A percentile compares a stretch with the other conserved stretches of the same genome.
Evolutionary conservation across 2,888 invertebrate species (phyloP).

Genomic region (Synanthedon formicaeformis): DNA sequence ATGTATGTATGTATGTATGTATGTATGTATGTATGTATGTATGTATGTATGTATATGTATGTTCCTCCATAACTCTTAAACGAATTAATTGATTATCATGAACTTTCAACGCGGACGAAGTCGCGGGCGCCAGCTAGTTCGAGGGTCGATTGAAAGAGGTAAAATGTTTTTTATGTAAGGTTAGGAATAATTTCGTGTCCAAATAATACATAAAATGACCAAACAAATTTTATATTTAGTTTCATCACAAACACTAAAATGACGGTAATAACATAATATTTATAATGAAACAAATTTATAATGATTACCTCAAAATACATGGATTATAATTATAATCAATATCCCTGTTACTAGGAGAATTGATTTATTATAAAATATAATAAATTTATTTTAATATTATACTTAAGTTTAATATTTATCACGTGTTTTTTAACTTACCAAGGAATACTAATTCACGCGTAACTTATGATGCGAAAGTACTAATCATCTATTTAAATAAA

Average conservation of each 20-base stretch:
- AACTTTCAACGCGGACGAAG: too few relatives aligned
- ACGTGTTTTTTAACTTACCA: conserved; percentile 54
- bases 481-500: too few relatives aligned
- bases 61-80: too few relatives aligned
- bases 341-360: conserved; percentile 31
- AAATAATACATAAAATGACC: conserved; percentile 16
- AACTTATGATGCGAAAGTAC: conserved; percentile 5
- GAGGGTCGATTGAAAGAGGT: too few relatives aligned
- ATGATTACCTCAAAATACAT: conserved; percentile 33
- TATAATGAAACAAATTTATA: conserved; percentile 24
- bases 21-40: too few relatives aligned
- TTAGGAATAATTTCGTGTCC: too few relatives aligned
- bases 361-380: conserved; percentile 21
- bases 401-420: conserved; percentile 49
- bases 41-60: too few relatives aligned
- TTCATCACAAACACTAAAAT: conserved; percentile 52
- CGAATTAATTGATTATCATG: too few relatives aligned
- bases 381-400: conserved; percentile 12
- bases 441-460: conserved; percentile 18
- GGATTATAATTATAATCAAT: conserved; percentile 24
- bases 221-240: conserved; percentile 53
- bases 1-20: too few relatives aligned
- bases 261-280: conserved; percentile 34
- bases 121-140: too few relatives aligned
- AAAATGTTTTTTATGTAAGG: too few relatives aligned